These are phyloP conservation scores for Ochropleura plecta DNA, from an alignment of 2,888 invertebrate species.

Conservation along the genomic window DNA sequence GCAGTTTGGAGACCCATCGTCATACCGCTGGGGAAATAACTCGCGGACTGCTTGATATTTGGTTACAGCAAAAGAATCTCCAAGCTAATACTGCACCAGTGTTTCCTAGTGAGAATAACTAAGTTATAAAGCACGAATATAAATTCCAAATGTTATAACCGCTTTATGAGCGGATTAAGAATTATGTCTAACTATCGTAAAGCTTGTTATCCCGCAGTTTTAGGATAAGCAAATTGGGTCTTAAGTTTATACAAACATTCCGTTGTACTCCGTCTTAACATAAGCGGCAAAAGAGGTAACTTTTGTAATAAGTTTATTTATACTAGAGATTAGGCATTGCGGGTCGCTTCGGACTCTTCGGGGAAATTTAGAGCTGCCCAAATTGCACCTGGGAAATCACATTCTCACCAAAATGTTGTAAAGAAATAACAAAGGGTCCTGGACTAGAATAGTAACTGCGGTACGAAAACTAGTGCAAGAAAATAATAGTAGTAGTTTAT, in stretches of 20 bases:
- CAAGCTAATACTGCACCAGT: constrained; percentile 46
- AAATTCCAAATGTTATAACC: constrained; percentile 43
- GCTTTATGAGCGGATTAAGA: constrained; percentile 55
- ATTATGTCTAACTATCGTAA: constrained; percentile 47
- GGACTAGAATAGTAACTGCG: constrained; percentile 29
- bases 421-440: constrained; percentile 35
- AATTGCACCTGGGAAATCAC: constrained; percentile 78
- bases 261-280: constrained; percentile 66
- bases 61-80: constrained; percentile 67
- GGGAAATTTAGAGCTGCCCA: constrained; percentile 78
- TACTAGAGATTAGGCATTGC: constrained; percentile 71
- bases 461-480: constrained; percentile 23
- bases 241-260: constrained; percentile 64
- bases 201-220: constrained; percentile 51
- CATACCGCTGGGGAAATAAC: constrained; percentile 77
- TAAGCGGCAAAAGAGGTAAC: constrained; percentile 76
- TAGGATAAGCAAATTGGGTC: constrained; percentile 60
- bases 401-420: constrained; percentile 39
- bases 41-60: constrained; percentile 70
- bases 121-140: constrained; percentile 31
- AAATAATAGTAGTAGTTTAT: constrained; percentile 4
- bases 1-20: constrained; percentile 68
- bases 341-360: constrained; percentile 71
- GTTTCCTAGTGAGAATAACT: constrained; percentile 41
- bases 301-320: constrained; percentile 76